These are phyloP conservation scores for Autographa gamma DNA, from an alignment of 2,888 invertebrate genomes.

Conservation along the genomic window DNA sequence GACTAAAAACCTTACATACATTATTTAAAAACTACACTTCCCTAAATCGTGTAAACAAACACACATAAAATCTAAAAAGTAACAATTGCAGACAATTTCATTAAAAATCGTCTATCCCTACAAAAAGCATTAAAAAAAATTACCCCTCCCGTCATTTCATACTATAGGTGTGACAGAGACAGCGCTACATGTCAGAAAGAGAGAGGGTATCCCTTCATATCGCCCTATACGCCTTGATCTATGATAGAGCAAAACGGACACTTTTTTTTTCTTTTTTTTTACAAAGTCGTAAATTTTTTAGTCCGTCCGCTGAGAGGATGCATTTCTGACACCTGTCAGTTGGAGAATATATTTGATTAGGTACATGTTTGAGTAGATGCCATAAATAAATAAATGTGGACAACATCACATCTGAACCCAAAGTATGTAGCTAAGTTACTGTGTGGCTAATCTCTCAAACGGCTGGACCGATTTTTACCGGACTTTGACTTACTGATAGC, in stretches of 20 bases:
- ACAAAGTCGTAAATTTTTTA: slow-evolving; percentile 3
- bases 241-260: slow-evolving; percentile 41
- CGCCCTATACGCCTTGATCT: slow-evolving; percentile 44
- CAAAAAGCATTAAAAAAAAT: slow-evolving; percentile 26
- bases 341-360: too few species aligned
- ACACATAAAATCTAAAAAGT: not conserved
- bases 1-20: too few species aligned
- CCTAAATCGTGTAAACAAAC: not conserved
- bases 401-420: too few species aligned
- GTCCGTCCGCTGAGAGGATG: too few species aligned
- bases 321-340: too few species aligned
- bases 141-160: slow-evolving; percentile 29
- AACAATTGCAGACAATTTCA: slow-evolving; percentile 13
- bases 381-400: too few species aligned
- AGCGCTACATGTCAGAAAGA: slow-evolving; percentile 47
- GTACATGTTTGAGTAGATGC: too few species aligned
- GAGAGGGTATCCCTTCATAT: slow-evolving; percentile 59
- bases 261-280: not conserved
- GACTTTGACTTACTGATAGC: too few species aligned
- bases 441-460: too few species aligned
- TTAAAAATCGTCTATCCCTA: slow-evolving; percentile 22
- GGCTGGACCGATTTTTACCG: too few species aligned
- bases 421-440: too few species aligned
- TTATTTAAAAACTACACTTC: not conserved
- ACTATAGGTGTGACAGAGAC: slow-evolving; percentile 53